Base-by-base conservation (phyloP, 2,888 invertebrate species). In the Scelioninae gen. 2 region DNA sequence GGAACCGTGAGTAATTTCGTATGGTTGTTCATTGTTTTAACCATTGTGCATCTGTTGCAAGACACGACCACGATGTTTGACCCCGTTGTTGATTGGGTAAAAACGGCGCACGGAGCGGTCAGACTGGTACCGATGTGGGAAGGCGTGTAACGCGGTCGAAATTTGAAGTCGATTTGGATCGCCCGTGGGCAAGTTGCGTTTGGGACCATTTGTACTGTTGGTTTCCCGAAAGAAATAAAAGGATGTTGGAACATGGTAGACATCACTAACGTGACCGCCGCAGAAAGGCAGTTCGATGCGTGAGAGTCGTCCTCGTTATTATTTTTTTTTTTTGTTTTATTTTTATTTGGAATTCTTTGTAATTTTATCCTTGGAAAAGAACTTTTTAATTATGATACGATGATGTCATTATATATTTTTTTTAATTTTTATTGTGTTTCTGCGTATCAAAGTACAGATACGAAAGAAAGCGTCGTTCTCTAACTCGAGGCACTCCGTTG, bases 391-490 rank as follows among this genome's bases (percentile, higher is more conserved):
- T 25, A 6, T 11, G 11, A 1, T 41, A 67, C 53, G 64, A 70
- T 63, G 57, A 43, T 71, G 33, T 70, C 63, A 69, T 73, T 72
- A 73, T 77, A 74, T 18, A 22, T 53, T 77, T 73, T 71, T 74
- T 76, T 39, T 69, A 70, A 75, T 78, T 77, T 78, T 35, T 22
- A 74, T 75, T 72, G 72, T 75, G 76, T 78, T 78, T 81, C 78
- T 76, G 77, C 78, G 80, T 79, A 81, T 79, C 77, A 79, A 79
- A 80, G 78, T 81, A 81, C 79, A 80, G 82, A 77, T 78, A 82
- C 79, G 81, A 83, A 81, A 82, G 81, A 82, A 78, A 76, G 80
- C 74, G 81, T 83, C 82, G 68, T 77, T 78, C 75, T 83, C 80
- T 79, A 64, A 76, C 79, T 81, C 80, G 83, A 80, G 81, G 80